Base-by-base conservation (phyloP, 2,888 invertebrate genomes). In the Apotomis capreana region DNA sequence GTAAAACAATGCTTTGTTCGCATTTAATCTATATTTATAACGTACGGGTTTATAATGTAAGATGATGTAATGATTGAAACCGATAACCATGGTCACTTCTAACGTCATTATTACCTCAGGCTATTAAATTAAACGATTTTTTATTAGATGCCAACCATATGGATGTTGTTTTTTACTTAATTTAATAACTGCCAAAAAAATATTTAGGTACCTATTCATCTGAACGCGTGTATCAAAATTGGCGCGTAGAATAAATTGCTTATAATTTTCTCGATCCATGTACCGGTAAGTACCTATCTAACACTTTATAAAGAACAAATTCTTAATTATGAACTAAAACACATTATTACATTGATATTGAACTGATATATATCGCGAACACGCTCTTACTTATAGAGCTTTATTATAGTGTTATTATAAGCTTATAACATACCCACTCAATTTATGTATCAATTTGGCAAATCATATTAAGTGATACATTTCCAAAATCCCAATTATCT, bases 321-420 rank as follows among this genome's bases (percentile, higher is more conserved):
- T 9, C 9, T 9, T 10, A 40, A 6, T 40, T 4, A 40, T 40
- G 0, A 6, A 40, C 6, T 40, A 40, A 5, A 40, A 40, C 26
- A 26, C 26, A 61, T 10, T 36, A 5, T 40, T 40, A 36, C 12
- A n/a, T 61, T n/a, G 3, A 26, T 26, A 10, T 57, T 49, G 49
- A 36, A 12, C 5, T 5, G 12, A 12, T 58, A 37, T 44, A 12
- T 58, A 37, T 44, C 2, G 13, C 44, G 59, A 8, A 59, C 40
- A 40, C 13, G 59, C 59, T 40, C 13, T 44, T 13, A 37, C n/a
- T 44, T 13, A 37, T 8, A 10, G 40, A 12, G 12, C 37, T 57
- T 57, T 26, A 58, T 58, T 37, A 44, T 8, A 46, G 26, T 44
- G 44, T 60, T 60, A 60, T 60, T 15, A 46, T 15, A 26, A 26